A percentile compares a stretch with the other conserved stretches of the same genome.
These are phyloP conservation scores for Sarcophaga peregrina DNA, from an alignment of 1,140 invertebrate genomes.

Conservation along the genomic window DNA sequence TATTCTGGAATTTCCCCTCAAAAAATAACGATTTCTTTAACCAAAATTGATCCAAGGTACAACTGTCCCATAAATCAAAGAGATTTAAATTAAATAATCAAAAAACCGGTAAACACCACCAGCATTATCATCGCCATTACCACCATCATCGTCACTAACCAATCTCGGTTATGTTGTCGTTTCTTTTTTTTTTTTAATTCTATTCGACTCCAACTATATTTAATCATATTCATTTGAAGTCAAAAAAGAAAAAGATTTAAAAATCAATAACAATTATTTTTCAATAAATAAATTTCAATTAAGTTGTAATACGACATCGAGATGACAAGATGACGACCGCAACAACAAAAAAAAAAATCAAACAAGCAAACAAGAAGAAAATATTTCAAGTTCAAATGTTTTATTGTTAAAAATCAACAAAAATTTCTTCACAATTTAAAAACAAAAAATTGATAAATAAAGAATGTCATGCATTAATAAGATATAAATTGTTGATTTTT, in stretches of 20 bases:
- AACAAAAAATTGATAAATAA: background rate
- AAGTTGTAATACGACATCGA: constrained; percentile 10
- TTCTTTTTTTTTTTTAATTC: background rate
- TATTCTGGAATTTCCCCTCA: constrained; percentile 8
- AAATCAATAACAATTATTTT: constrained; percentile 35
- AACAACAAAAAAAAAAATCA: too few relatives aligned
- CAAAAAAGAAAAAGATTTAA: background rate
- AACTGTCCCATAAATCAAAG: constrained; percentile 39
- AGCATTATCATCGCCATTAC: constrained; percentile 1
- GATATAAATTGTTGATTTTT: constrained; percentile 37
- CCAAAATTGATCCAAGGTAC: constrained; percentile 33
- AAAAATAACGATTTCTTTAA: background rate
- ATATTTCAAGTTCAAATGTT: constrained; percentile 32
- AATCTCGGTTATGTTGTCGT: background rate
- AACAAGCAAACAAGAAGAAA: background rate
- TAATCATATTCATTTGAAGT: background rate
- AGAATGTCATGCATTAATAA: constrained; percentile 7
- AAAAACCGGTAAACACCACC: constrained; percentile 7
- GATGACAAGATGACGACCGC: too few relatives aligned
- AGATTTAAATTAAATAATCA: constrained; percentile 1
- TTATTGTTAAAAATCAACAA: background rate
- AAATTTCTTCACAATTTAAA: background rate
- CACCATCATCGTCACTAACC: constrained; percentile 11
- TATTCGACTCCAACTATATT: background rate
- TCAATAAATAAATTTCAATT: constrained; percentile 39